Evolutionary conservation across 2,113 vertebrate species (phyloP), one percentile per base, ranked within the genome.

Genomic region (Craseonycteris thonglongyai): DNA sequence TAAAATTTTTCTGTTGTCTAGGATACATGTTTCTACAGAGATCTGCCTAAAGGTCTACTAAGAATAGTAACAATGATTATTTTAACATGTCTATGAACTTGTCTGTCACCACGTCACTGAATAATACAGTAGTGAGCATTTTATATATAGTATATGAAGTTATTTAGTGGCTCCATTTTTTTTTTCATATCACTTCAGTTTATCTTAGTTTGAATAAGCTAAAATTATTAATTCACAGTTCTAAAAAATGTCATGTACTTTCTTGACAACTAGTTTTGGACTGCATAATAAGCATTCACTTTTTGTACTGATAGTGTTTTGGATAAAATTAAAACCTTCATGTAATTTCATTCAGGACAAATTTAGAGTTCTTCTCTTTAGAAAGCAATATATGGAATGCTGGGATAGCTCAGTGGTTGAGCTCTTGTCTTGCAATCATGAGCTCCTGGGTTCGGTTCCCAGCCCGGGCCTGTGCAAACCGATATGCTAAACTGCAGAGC

Each of bases 171-270:
- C 38, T 82, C 51, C 22, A 47, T 58, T 74, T 92, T 94, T 76
- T 87, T 91, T 86, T 30, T 59, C 35, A 76, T 74, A 35, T 93
- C 28, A 58, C 19, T 75, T 91, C 38, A 83, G 56, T 96, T 88
- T 93, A 72, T 86, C 35, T 95, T 49, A 81, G 79, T 69, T 88
- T 96, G 76, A 92, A 69, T 90, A 86, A 84, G 47, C n/a, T 95
- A 88, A 92, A 88, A 91, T 95, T 82, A 59, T 68, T 92, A 87
- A 69, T 40, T 90, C 86, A 95, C 35, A n/a, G 49, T 80, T 85
- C 54, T 76, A n/a, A 92, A 94, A 95, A 91, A 65, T 71, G 9
- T 14, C 78, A 69, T 47, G 18, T 74, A 12, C 63, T 90, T 56
- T 87, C 63, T 88, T 61, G 91, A 72, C 61, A 81, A 24, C 68